phyloP scores from a whole-genome alignment of 2,113 vertebrate species.

The Mesembrinibis cayennensis region DNA sequence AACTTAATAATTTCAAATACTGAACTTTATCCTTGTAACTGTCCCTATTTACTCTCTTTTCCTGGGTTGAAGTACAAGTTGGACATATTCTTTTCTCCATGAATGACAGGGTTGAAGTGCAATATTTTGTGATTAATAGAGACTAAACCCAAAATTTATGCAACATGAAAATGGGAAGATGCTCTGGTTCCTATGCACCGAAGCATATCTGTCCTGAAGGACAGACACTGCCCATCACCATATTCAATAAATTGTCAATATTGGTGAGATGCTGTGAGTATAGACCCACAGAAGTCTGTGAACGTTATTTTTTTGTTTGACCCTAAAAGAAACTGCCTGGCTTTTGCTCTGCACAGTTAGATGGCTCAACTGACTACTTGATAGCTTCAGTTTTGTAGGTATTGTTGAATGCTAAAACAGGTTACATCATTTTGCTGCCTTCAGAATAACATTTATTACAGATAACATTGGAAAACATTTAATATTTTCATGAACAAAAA shows the following conservation, averaged over 20 bases:
- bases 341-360: neutral
- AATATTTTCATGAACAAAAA: constrained; percentile 20
- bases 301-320: neutral
- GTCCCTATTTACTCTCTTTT: neutral
- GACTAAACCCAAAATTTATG: neutral
- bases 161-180: neutral
- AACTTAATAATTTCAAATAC: neutral
- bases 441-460: neutral
- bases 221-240: neutral
- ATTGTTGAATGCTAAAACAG: neutral
- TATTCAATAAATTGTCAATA: neutral
- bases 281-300: neutral
- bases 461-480: neutral
- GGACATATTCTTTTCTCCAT: neutral
- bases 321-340: neutral
- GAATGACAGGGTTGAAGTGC: neutral
- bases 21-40: neutral
- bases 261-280: fast-evolving
- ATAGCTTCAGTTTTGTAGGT: neutral
- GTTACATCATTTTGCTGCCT: neutral
- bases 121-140: neutral
- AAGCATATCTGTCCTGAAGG: neutral
- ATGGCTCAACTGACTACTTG: neutral
- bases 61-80: neutral
- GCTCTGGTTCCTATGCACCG: neutral